Base-by-base conservation (phyloP, 2,888 invertebrate species). In the Drosophila nr. perissopoda region DNA sequence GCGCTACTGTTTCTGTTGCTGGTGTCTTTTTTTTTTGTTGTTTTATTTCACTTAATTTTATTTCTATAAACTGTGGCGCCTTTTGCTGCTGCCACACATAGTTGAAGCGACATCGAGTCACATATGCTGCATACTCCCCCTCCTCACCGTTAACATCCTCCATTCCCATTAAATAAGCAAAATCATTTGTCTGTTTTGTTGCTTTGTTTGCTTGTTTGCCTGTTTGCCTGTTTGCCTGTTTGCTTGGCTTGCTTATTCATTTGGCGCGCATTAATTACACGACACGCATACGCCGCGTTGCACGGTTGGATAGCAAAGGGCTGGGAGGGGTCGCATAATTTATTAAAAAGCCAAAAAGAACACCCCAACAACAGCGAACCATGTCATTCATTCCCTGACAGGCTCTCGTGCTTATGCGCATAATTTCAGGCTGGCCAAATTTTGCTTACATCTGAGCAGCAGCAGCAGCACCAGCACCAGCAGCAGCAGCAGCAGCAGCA, bases 181-280 rank as follows among this genome's bases (percentile, higher is more conserved):
- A 72, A 73, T 88, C 71, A 89, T 84, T 89, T 89, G 88, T 83
- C 77, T 83, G 76, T 76, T 77, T 69, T 69, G 74, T 59, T 71
- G 82, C 67, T 54, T 70, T 58, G 69, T 53, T 53, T 60, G 64
- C 40, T 49, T 74, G 65, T 4, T 46, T 46, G 42, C 11, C 11
- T 40, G 40, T 42, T 42, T 42, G 40, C 18, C 18, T n/a, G 38
- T n/a, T 52, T 69, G 64, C 27, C 73, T 68, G 71, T 81, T 53
- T 74, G 66, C 66, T 69, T 73, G 81, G 68, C 83, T 73, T 74
- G 81, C 72, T 77, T 76, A 88, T 85, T 89, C 84, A 89, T 89
- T 89, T 85, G 90, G 75, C 73, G 76, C 73, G 88, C 83, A 90
- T 87, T 87, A 87, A 87, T 87, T 87, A 90, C 89, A 90, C 73